Conservation (phyloP, 1,140 invertebrate genomes). For the Plutomurus gul region DNA sequence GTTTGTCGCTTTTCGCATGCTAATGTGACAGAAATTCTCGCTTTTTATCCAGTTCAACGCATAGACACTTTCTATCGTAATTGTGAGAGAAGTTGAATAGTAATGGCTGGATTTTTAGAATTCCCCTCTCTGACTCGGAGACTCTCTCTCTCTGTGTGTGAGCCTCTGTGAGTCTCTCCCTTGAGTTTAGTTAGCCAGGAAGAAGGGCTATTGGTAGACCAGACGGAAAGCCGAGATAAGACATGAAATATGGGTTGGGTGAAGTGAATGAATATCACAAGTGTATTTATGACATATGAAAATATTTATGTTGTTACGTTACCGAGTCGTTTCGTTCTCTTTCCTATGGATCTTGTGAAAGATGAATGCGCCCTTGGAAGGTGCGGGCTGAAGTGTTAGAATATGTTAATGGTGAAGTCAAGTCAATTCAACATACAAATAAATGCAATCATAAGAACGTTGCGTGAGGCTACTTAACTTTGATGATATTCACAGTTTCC, state of each 20-base stretch:
- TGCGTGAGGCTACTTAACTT: background rate
- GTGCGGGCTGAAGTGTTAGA: constrained; percentile 22
- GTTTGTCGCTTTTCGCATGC: constrained; percentile 52
- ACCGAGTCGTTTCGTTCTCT: background rate
- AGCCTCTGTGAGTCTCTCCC: background rate
- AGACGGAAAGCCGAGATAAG: constrained; percentile 11
- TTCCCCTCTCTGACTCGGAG: background rate
- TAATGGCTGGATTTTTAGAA: constrained; percentile 10
- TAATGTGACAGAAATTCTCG: constrained; percentile 53
- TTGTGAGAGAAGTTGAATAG: background rate
- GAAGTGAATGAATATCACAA: constrained; percentile 34
- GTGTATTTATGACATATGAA: constrained; percentile 31
- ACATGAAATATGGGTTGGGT: constrained; percentile 42
- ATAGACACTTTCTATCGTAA: background rate
- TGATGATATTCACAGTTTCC: constrained; percentile 5
- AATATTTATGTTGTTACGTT: constrained; percentile 23
- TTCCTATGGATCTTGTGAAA: constrained; percentile 2
- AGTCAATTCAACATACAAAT: constrained; percentile 12
- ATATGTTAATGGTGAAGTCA: constrained; percentile 18
- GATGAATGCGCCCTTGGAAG: constrained; percentile 7
- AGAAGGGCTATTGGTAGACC: background rate
- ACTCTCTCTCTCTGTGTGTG: too few relatives aligned
- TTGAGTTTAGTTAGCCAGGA: background rate
- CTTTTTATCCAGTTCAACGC: constrained; percentile 33
- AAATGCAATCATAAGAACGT: constrained; percentile 6